Conservation (phyloP, 2,113 vertebrate species). For the Entelurus aequoreus region DNA sequence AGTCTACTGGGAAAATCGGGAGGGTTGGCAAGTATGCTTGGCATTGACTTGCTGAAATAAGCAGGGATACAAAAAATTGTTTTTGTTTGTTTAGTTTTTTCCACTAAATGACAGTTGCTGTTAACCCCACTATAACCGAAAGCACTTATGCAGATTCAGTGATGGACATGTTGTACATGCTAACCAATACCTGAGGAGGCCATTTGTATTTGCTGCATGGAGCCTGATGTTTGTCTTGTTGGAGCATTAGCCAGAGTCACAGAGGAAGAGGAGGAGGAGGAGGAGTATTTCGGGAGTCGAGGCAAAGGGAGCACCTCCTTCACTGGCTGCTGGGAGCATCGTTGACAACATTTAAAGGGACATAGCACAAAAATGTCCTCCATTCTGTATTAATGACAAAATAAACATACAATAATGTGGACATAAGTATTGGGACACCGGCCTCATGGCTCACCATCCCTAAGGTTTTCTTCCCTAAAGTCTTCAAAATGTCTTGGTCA, state of each 20-base stretch:
- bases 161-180: neutral
- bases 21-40: too few relatives aligned
- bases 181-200: slow-evolving; percentile 62
- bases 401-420: neutral
- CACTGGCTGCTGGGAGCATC: slow-evolving; percentile 63
- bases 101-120: neutral
- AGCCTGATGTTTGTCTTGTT: slow-evolving; percentile 33
- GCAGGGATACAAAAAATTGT: too few relatives aligned
- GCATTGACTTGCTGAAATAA: too few relatives aligned
- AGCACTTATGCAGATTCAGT: neutral
- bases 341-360: slow-evolving; percentile 14
- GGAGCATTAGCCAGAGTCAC: slow-evolving; percentile 16
- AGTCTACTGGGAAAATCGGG: too few relatives aligned
- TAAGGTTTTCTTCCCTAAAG: too few relatives aligned
- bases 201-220: slow-evolving; percentile 63
- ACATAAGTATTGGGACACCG: too few relatives aligned
- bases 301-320: slow-evolving; percentile 66
- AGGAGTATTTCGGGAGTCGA: slow-evolving; percentile 35
- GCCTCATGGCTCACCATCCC: too few relatives aligned
- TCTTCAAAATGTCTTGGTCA: too few relatives aligned
- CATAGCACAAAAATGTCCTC: neutral
- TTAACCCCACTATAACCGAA: neutral
- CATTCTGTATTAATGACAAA: neutral
- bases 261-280: slow-evolving; percentile 25
- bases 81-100: too few relatives aligned